Base-by-base conservation (phyloP, 2,888 invertebrate genomes). In the Ethmia dodecea region DNA sequence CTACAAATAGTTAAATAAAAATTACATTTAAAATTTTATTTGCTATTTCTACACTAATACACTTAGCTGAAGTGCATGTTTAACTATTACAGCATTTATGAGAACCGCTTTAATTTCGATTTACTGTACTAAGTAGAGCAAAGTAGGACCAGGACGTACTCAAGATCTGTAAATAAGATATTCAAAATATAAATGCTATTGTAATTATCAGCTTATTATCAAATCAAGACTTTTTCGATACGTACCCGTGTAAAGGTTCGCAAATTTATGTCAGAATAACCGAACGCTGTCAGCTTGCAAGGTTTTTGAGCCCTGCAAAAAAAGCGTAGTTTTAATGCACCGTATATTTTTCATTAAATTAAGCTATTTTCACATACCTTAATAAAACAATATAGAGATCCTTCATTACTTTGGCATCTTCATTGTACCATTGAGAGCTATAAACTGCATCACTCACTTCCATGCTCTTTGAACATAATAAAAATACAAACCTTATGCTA, bases 241-340 rank as follows among this genome's bases (percentile, higher is more conserved):
- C 50, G 49, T 50, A 76, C 76, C 48, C 52, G 54, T 15, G 53
- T 56, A 49, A 71, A 76, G 2, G 62, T 50, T 29, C 27, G 53
- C 28, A 75, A 49, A 48, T 70, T 67, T 13, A 75, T 49, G 20
- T 60, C 64, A 6, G 55, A 44, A 40, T 58, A 76, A 4, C 62
- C 60, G 27, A 51, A 54, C 2, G 73, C 75, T 16, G 69, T 69
- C 13, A 76, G 40, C 37, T 59, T 68, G 38, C 71, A 68, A 0
- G 75, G 64, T 27, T 58, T 71, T 40, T 60, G 63, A 28, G 66
- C 58, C 42, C 76, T 75, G 53, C 15, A 57, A 58, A 5, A 10
- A 30, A 31, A 1, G 10, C 5, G 2, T 25, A 2, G 10, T 25
- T 9, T 1, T 12, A 10, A 12, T 26, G 1, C 11, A 26, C 11